Evolutionary conservation across 2,113 vertebrate species (phyloP), one percentile per base, ranked within the genome.

Genomic region (Ophthalmolycus amberensis): DNA sequence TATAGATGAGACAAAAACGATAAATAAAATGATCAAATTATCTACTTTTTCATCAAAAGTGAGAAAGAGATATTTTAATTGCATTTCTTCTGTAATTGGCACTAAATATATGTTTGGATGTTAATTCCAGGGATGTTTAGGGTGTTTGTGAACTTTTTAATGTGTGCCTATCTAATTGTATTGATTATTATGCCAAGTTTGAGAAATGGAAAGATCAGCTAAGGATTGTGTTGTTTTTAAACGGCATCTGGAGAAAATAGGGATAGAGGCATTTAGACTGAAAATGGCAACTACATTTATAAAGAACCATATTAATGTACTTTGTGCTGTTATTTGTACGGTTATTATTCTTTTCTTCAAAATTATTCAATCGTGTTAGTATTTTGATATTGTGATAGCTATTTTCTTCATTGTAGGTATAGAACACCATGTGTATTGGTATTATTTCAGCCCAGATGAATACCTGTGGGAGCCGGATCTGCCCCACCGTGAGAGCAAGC

Each of bases 1-100:
- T 82, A 90, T 87, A 77, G 79, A 88, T 84, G 80, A 88, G 77
- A 74, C 2, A 15, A 14, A 68, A 58, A 69, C 4, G 8, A 84
- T 85, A 68, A 72, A 83, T 77, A 60, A 71, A 83, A 74, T 60
- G 1, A 88, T 85, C 65, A 77, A 69, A 48, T 18, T 29, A 14
- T 66, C 67, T 20, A 1, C 34, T 54, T 52, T 54, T 89, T 46
- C 27, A 85, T 68, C 58, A 72, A 56, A 79, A 77, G 22, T 46
- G 64, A 15, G 5, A 63, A 38, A 9, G 20, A n/a, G 6, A n/a
- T 7, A 71, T 56, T 29, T 72, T 8, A 58, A 29, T 48, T 71
- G 25, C 22, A 10, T 60, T 73, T 38, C 2, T 58, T 9, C 18
- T 54, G 9, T 66, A 62, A 71, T 52, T 50, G 15, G 56, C 69